Base-by-base conservation (phyloP, 1,140 invertebrate genomes). In the Drosophila subpulchrella region DNA sequence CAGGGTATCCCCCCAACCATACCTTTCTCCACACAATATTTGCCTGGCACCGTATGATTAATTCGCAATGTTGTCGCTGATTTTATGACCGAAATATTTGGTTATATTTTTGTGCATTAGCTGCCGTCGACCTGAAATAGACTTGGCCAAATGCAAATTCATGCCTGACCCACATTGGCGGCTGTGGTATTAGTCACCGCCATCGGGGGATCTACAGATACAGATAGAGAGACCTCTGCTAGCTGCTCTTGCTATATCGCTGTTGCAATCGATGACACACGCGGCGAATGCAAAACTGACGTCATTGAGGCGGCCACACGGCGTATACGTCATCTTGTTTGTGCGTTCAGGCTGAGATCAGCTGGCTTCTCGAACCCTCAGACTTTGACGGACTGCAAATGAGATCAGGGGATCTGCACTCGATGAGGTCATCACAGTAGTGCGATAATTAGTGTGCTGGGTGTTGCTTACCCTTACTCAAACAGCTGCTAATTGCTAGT, bases 161-260 rank as follows among this genome's bases (percentile, higher is more conserved):
- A 90, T 89, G 84, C 81, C 84, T 89, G 84, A 89, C 84, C 84
- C 84, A 89, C 84, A 83, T 88, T 86, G 50, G 48, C 82, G 76
- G 73, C 66, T 78, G 70, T 68, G 66, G 81, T 63, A 88, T 89
- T 89, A 89, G 84, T 89, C 84, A 89, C 81, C 53, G 60, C 46
- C 76, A 62, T 58, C 71, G 60, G 58, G 44, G 75, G 57, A 76
- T 80, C 66, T 59, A 75, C 41, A 46, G 66, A 72, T 76, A 44
- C n/a, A 44, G 41, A 44, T 50, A 50, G 27, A 50, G 27, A 54
- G 42, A 17, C 4, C 27, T 10, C 27, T 15, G n/a, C 24, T 46
- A 41, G 34, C 17, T n/a, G 38, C 53, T 34, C 32, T 34, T 50
- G 17, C 59, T 27, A 27, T 27, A 50, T 56, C 60, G 27, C 59